These are phyloP conservation scores for Eunapius fragilis DNA, from an alignment of 37 sponge, comb jelly and placozoan genomes.

Conservation along the genomic window DNA sequence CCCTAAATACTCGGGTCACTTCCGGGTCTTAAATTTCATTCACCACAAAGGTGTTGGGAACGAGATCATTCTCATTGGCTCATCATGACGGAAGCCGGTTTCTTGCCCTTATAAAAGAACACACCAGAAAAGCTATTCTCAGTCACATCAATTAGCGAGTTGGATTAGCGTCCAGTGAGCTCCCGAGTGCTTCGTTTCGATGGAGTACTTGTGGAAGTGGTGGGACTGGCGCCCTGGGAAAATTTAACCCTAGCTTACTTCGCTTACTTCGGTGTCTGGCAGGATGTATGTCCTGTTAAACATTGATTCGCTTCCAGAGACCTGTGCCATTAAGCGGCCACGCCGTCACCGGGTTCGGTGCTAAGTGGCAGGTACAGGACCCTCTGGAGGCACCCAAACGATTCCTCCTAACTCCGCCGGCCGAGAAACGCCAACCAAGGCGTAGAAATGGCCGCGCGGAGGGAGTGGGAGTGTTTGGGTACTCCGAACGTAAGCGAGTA, in stretches of 20 bases:
- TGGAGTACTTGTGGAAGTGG: slow-evolving; percentile 17
- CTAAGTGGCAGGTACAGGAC: slow-evolving; percentile 74
- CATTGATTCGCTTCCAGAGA: slow-evolving; percentile 40
- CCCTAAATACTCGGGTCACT: no score
- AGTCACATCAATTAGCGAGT: background rate
- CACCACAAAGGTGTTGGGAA: no score
- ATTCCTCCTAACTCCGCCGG: background rate
- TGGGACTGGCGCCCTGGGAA: background rate
- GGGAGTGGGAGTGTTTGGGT: slow-evolving; percentile 26
- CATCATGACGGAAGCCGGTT: no score
- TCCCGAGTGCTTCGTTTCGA: slow-evolving; percentile 18
- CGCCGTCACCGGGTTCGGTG: slow-evolving; percentile 72
- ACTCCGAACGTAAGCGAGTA: background rate
- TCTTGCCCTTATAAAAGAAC: no score
- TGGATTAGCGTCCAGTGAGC: background rate
- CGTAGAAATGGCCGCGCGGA: background rate
- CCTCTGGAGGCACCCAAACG: slow-evolving; percentile 61
- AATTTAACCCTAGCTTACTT: slow-evolving; percentile 63
- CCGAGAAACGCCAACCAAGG: background rate
- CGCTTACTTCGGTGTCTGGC: slow-evolving; percentile 62
- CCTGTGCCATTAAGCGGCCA: slow-evolving; percentile 71
- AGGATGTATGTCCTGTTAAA: background rate
- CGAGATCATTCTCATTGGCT: no score
- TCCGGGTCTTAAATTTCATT: no score
- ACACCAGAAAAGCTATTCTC: background rate